These are phyloP conservation scores for Naso thynnoides DNA, from an alignment of 2,797 vertebrate species.

Conservation along the genomic window DNA sequence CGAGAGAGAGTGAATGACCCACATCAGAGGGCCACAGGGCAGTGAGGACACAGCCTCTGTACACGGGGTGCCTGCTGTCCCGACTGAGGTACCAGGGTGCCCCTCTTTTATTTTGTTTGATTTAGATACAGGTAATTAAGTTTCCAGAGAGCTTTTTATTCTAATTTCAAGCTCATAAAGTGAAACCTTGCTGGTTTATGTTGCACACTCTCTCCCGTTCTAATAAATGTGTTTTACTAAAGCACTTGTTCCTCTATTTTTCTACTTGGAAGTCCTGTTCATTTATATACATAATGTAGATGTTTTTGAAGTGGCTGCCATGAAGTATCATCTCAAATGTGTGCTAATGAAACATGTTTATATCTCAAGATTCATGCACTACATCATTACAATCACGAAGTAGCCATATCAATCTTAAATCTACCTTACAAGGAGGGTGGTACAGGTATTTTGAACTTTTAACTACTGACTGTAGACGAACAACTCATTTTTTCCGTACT, in stretches of 20 bases:
- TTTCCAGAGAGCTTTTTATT: neutral
- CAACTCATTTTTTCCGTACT: conserved; percentile 25
- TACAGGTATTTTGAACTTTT: neutral
- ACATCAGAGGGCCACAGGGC: no score
- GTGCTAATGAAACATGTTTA: conserved; percentile 28
- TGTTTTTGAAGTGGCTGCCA: conserved; percentile 19
- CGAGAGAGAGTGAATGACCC: no score
- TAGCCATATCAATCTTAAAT: conserved; percentile 4
- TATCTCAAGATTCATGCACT: conserved; percentile 10
- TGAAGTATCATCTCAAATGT: conserved; percentile 14
- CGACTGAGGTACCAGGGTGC: no score
- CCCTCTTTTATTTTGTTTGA: neutral
- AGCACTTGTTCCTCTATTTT: neutral
- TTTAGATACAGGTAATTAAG: neutral
- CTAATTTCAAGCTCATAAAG: neutral
- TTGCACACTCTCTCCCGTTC: neutral
- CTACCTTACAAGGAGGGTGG: neutral
- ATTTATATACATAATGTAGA: neutral
- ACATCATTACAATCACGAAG: conserved; percentile 38
- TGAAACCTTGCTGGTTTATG: neutral
- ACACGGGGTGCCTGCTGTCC: no score
- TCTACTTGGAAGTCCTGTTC: neutral
- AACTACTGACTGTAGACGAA: conserved; percentile 6
- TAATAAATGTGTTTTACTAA: neutral
- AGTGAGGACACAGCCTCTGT: no score